Conservation (phyloP, 1,140 invertebrate species). For the Palaemon carinicauda region DNA sequence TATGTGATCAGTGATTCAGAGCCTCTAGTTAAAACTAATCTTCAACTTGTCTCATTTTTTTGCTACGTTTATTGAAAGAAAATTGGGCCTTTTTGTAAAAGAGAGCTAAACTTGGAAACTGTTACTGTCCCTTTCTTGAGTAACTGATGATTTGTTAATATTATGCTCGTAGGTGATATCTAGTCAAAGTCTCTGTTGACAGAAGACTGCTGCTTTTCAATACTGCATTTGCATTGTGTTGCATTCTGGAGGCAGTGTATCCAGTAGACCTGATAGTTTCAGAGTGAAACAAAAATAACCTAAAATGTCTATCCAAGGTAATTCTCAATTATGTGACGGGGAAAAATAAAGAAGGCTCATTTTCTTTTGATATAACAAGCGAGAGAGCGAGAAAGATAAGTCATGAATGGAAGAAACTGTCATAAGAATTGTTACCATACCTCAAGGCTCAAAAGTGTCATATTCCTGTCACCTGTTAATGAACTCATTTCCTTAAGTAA, state of each 20-base stretch:
- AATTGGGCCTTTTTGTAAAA: background rate
- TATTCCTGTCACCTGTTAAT: slow-evolving; percentile 1
- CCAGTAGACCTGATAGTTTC: too few species aligned
- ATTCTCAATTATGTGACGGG: background rate
- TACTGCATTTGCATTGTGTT: too few species aligned
- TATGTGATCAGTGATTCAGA: slow-evolving; percentile 24
- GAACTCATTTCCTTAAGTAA: background rate
- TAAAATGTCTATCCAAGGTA: too few species aligned
- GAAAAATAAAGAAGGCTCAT: slow-evolving; percentile 20
- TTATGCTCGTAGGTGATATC: too few species aligned
- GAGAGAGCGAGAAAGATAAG: background rate
- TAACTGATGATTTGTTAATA: too few species aligned
- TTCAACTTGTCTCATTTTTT: slow-evolving; percentile 8
- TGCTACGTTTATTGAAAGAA: background rate
- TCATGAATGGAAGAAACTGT: background rate
- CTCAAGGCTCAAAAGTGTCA: background rate
- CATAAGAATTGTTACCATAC: too few species aligned
- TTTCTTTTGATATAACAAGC: background rate
- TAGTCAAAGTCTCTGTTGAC: too few species aligned
- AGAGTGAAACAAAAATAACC: too few species aligned
- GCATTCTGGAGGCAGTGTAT: too few species aligned
- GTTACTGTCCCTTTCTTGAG: too few species aligned
- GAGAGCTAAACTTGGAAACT: background rate
- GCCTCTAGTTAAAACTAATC: background rate
- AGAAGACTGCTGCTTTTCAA: too few species aligned